These are phyloP conservation scores for Loris lydekkerianus DNA, from an alignment of 2,797 vertebrate genomes.

Conservation along the genomic window DNA sequence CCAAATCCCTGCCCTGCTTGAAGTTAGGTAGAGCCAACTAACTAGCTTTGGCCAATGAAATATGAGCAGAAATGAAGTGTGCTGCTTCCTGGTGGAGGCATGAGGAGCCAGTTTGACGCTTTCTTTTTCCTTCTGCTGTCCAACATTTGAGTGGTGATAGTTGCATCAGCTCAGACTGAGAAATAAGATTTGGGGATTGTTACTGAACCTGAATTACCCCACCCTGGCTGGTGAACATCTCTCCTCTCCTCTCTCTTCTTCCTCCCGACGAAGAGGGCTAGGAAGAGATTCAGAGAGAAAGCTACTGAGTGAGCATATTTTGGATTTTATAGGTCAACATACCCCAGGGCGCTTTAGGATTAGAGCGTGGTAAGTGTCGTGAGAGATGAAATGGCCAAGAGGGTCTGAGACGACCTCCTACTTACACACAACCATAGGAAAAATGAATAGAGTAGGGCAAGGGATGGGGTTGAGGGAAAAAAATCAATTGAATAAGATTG, in stretches of 20 bases:
- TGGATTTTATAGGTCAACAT: background rate
- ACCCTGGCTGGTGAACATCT: background rate
- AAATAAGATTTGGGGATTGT: background rate
- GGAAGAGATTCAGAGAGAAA: background rate
- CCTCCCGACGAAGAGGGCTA: background rate
- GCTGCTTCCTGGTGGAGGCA: background rate
- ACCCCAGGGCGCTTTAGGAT: background rate
- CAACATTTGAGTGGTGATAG: background rate
- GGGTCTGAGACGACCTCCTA: background rate
- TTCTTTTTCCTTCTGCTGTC: background rate
- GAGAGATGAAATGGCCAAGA: background rate
- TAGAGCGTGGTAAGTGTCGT: background rate
- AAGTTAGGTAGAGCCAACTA: background rate
- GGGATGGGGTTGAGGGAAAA: no score
- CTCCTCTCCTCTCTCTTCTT: background rate
- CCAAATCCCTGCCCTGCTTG: background rate
- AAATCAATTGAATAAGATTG: background rate
- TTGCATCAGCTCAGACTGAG: background rate
- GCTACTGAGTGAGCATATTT: background rate
- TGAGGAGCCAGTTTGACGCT: background rate
- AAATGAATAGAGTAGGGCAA: background rate
- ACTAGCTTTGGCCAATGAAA: background rate
- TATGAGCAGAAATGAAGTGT: background rate
- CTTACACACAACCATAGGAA: background rate
- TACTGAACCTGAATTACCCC: background rate